A percentile compares a stretch with the other conserved stretches of the same genome.
Conservation (phyloP, 2,888 invertebrate species). For the Nematopogon swammerdamellus region DNA sequence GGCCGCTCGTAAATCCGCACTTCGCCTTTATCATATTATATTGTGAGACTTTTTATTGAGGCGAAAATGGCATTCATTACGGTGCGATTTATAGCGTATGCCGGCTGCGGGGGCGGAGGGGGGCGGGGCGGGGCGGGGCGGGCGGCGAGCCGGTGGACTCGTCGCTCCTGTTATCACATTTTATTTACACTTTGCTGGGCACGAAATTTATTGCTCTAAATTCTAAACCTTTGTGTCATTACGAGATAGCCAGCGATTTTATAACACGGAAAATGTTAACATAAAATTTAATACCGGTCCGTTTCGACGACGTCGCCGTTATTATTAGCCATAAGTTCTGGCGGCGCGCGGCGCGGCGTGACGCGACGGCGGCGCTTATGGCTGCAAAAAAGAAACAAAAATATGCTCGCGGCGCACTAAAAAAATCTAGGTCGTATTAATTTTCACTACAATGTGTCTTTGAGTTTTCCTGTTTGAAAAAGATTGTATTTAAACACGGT, state of each 20-base stretch:
- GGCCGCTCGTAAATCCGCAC: constrained; percentile 16
- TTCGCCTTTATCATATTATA: constrained; percentile 22
- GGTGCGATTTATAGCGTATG: constrained; percentile 18
- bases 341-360: background rate
- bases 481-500: too few relatives aligned
- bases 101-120: background rate
- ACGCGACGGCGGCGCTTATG: background rate
- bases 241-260: background rate
- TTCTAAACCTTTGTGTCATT: background rate
- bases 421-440: too few relatives aligned
- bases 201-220: background rate
- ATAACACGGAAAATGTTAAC: background rate
- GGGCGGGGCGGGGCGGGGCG: background rate
- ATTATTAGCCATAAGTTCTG: background rate
- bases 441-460: too few relatives aligned
- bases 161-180: background rate
- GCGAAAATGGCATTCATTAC: constrained; percentile 31
- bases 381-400: background rate
- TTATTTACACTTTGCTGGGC: background rate
- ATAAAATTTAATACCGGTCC: background rate
- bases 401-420: too few relatives aligned
- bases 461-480: too few relatives aligned
- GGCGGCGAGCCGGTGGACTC: background rate
- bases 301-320: background rate
- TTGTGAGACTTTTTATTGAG: constrained; percentile 25